phyloP scores from a whole-genome alignment of 2,797 vertebrate genomes.

The Tapera naevia region DNA sequence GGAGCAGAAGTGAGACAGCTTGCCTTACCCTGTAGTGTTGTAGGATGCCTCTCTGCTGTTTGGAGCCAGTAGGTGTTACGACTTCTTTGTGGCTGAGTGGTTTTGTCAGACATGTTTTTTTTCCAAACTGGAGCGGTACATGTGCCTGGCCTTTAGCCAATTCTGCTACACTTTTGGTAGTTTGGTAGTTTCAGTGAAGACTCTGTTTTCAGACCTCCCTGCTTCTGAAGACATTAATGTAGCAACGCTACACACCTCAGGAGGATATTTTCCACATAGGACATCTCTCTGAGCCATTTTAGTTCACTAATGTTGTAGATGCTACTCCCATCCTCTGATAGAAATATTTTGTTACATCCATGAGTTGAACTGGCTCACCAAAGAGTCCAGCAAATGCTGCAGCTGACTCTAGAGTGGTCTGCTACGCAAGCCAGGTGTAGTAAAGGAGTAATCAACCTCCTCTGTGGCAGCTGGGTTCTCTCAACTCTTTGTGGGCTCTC shows the following conservation, averaged over 20 bases:
- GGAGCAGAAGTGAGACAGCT: not conserved
- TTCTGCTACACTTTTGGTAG: not conserved
- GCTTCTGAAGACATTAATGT: not conserved
- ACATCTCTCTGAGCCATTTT: not conserved
- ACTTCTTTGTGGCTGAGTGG: not conserved
- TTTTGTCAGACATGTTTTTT: not conserved
- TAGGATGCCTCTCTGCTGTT: not conserved
- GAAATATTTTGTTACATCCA: not conserved
- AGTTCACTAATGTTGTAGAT: not conserved
- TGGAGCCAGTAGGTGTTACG: not conserved
- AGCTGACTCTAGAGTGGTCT: not conserved
- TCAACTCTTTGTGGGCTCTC: no score
- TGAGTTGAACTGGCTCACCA: not conserved
- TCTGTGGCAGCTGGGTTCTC: not conserved
- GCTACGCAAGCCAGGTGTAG: not conserved
- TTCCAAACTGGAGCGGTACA: fast-evolving
- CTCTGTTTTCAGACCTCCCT: not conserved
- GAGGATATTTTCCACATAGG: not conserved
- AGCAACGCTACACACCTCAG: fast-evolving
- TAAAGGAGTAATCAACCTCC: not conserved
- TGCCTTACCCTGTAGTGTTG: fast-evolving
- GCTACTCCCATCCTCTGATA: not conserved
- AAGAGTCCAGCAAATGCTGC: not conserved
- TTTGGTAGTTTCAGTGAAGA: not conserved
- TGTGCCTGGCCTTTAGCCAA: not conserved